Conservation (phyloP, 1,140 invertebrate genomes). For the Drosophila ogumai region DNA sequence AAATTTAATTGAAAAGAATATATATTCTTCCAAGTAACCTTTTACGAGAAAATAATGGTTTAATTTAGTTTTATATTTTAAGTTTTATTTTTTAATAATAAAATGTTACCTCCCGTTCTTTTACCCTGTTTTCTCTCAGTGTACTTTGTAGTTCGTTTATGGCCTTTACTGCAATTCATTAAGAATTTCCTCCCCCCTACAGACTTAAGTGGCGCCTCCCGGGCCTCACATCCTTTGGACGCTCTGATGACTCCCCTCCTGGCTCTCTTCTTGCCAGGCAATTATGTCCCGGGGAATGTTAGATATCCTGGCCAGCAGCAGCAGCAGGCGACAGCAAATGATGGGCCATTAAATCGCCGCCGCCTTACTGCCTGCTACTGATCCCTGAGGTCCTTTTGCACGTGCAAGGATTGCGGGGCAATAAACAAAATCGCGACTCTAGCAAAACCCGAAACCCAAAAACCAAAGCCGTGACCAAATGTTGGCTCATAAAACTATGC, state of each 20-base stretch:
- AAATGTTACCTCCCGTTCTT: too few relatives aligned
- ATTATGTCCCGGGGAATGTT: constrained; percentile 27
- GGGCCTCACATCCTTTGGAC: not conserved
- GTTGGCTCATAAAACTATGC: constrained; percentile 46
- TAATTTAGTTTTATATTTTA: too few relatives aligned
- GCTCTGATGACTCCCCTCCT: constrained; percentile 6
- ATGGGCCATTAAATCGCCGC: constrained; percentile 43
- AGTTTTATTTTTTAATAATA: too few relatives aligned
- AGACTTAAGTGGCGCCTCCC: constrained; percentile 32
- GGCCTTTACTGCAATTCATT: constrained; percentile 69
- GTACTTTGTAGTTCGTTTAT: constrained; percentile 1
- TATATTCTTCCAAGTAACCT: too few relatives aligned
- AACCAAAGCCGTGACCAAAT: constrained; percentile 30
- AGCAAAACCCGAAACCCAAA: constrained; percentile 22
- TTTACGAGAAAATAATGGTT: too few relatives aligned
- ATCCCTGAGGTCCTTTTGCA: constrained; percentile 21
- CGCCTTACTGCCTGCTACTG: constrained; percentile 6
- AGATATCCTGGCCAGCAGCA: constrained; percentile 27
- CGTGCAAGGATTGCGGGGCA: constrained; percentile 31
- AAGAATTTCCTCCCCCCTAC: constrained; percentile 40
- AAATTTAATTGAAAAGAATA: too few relatives aligned
- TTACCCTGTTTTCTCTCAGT: not conserved
- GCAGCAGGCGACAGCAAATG: constrained; percentile 27
- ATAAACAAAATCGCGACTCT: constrained; percentile 27
- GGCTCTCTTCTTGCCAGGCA: not conserved